Evolutionary conservation across 1,140 invertebrate species (phyloP).

Genomic region (Ceratina japonica): DNA sequence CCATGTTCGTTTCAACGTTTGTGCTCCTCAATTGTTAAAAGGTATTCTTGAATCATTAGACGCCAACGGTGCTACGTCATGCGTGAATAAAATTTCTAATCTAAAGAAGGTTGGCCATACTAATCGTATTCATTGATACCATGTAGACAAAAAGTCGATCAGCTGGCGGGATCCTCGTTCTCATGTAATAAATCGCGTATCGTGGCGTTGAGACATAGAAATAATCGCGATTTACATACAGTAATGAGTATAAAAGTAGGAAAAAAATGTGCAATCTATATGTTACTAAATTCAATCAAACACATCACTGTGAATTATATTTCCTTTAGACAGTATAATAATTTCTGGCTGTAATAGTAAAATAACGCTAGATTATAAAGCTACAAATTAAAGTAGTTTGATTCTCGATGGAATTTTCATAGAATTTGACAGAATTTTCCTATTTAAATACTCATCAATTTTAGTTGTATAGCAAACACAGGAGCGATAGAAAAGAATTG

Average conservation of each 20-base stretch:
- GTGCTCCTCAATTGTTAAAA: not conserved
- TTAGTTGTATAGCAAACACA: constrained; percentile 50
- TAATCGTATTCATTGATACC: constrained; percentile 6
- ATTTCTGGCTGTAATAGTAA: no score
- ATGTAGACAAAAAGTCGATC: constrained; percentile 37
- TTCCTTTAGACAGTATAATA: no score
- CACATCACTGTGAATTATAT: no score
- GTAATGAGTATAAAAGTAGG: not conserved
- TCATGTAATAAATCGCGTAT: not conserved
- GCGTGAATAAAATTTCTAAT: constrained; percentile 56
- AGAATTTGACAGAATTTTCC: not conserved
- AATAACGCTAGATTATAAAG: no score
- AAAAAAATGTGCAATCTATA: no score
- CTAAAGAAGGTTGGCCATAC: constrained; percentile 40
- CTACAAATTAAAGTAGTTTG: not conserved
- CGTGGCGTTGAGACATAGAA: not conserved
- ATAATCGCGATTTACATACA: constrained; percentile 6
- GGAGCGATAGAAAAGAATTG: constrained; percentile 52
- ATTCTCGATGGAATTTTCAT: not conserved
- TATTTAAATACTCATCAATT: constrained; percentile 1
- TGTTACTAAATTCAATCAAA: no score
- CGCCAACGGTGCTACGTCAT: constrained; percentile 65
- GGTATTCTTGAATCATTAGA: not conserved
- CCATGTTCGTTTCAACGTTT: not conserved
- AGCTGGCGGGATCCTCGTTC: not conserved